Base-by-base conservation (phyloP, 2,888 invertebrate species). In the Galerucella pusilla region DNA sequence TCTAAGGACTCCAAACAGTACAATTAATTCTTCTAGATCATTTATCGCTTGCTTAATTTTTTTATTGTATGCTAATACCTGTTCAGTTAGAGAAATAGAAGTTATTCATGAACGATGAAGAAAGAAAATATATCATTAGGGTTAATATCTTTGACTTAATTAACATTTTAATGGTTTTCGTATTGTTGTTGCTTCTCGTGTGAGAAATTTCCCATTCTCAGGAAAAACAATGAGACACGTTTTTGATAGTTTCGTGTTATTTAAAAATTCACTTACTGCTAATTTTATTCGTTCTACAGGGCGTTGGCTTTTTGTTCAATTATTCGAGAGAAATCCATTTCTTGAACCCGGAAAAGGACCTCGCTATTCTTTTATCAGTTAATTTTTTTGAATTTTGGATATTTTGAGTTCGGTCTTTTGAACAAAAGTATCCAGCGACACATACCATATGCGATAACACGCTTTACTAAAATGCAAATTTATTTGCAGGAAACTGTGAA, bases 121-220 rank as follows among this genome's bases (percentile, higher is more conserved):
- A 65, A 60, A 45, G 60, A 49, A 68, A 68, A 46, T 68, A 46
- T 60, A 68, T 46, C 68, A 60, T 68, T 16, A 60, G 46, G 16
- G 68, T 12, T 68, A 52, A 54, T 68, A 68, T 2, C 63, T 35
- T 42, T 10, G 45, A 12, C 20, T 64, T 71, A 64, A 71, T 71
- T 71, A 71, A 59, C 20, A 65, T 71, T 67, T 75, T 73, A 74
- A 73, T 76, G 72, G 14, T 73, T 78, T 20, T 76, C 75, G 74
- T 68, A 78, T 79, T 79, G 78, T 80, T 79, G 77, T 72, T 73
- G 52, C 60, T 63, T 28, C 68, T 67, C 67, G 74, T 81, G 79
- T 81, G 81, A 75, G 81, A 81, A 81, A 77, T 77, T 80, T 81
- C 81, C 77, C 81, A 81, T 80, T 80, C 80, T 76, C 80, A 80